Evolutionary conservation across 2,888 invertebrate species (phyloP), one percentile per base, ranked within the genome.

Genomic region (Thymelicus acteon): DNA sequence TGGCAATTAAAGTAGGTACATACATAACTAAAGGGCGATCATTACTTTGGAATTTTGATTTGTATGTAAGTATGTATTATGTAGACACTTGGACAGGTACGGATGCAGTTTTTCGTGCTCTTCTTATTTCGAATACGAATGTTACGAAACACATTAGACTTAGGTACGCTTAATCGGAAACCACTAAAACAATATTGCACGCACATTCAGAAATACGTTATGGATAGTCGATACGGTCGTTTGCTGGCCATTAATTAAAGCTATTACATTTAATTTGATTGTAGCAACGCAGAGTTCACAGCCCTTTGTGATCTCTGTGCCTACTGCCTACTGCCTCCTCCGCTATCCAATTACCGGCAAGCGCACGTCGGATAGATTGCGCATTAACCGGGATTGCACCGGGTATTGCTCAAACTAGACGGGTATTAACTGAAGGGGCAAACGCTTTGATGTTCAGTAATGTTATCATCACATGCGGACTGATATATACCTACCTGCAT

Each of bases 191-290:
- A 71, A 68, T 68, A 68, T 44, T 49, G 64, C 39, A 39, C 8
- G 40, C 63, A 12, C 19, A 60, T 64, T 66, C 62, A 63, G 61
- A 72, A 44, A 67, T 54, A 58, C 60, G 68, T 44, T 57, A 78
- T 77, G 78, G 81, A 77, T 83, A 80, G 80, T 81, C 78, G 67
- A 72, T 74, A 74, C 80, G 80, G 76, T 81, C 82, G 84, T 86
- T 85, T 83, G 85, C 83, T 80, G 77, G 80, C 84, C 85, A 85
- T 85, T 90, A 88, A 92, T 90, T 91, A 88, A 83, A 85, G 90
- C 87, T 87, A 89, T 91, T 90, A 88, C 90, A 85, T 90, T 90
- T 88, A 89, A 90, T 91, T 91, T 91, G 90, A 92, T 91, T 88
- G 89, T 85, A 80, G 84, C 87, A 84, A 87, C 85, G 85, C 85